phyloP scores from a whole-genome alignment of 2,797 vertebrate species.

The Miichthys miiuy region DNA sequence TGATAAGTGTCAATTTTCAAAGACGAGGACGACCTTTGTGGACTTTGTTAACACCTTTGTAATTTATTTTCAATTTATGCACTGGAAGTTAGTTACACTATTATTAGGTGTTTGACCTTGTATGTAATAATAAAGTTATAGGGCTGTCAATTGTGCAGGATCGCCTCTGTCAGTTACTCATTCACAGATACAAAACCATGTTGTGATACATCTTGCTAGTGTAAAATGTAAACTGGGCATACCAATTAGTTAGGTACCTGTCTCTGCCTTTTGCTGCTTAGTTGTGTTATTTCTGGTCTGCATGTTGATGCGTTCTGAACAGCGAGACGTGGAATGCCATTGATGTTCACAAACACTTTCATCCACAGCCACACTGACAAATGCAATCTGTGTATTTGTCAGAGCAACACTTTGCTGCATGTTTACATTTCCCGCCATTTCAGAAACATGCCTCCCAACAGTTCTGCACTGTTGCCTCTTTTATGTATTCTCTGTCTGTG shows the following conservation, averaged over 20 bases:
- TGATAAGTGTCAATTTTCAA: too few relatives aligned
- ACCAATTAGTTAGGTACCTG: background rate
- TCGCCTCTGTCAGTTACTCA: background rate
- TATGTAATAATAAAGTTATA: background rate
- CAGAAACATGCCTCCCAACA: background rate
- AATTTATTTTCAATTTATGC: too few relatives aligned
- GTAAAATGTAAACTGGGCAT: background rate
- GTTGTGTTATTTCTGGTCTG: background rate
- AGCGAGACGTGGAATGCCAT: background rate
- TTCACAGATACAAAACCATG: background rate
- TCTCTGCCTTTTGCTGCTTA: background rate
- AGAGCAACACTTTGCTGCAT: background rate
- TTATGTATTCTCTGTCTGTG: constrained; percentile 3
- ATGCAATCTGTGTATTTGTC: background rate
- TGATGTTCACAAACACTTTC: constrained; percentile 11
- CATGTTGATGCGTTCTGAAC: background rate
- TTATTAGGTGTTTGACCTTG: background rate
- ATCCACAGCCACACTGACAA: background rate
- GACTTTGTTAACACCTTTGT: too few relatives aligned
- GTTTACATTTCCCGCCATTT: background rate
- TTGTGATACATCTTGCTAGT: background rate
- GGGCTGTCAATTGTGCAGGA: background rate
- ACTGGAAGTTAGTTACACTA: background rate
- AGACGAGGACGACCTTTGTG: too few relatives aligned
- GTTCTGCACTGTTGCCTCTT: background rate